Evolutionary conservation across 2,888 invertebrate genomes (phyloP).

Genomic region (Lingula anatina): DNA sequence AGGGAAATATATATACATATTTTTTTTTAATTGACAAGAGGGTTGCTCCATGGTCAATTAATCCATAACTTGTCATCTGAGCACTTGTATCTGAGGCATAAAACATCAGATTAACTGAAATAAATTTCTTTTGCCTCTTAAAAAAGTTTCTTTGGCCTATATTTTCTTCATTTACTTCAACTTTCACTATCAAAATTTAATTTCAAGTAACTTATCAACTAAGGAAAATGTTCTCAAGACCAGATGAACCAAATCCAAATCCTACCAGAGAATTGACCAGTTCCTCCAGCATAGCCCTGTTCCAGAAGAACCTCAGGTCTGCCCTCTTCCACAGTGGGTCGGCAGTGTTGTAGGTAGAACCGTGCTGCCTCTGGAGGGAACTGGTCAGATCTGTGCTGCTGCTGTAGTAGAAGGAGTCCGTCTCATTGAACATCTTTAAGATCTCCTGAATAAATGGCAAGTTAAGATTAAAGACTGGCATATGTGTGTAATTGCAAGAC

Average conservation of each 20-base stretch:
- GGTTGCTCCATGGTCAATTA: too few species aligned
- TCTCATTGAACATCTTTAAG: constrained; percentile 87
- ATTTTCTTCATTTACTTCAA: too few species aligned
- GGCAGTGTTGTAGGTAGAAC: constrained; percentile 13
- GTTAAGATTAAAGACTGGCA: background rate
- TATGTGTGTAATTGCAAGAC: background rate
- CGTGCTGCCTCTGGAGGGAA: constrained; percentile 67
- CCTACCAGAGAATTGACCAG: constrained; percentile 32
- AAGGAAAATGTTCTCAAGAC: too few species aligned
- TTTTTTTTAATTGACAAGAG: too few species aligned
- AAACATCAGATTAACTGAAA: too few species aligned
- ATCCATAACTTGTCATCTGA: too few species aligned
- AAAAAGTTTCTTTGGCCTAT: too few species aligned
- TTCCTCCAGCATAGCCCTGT: constrained; percentile 78
- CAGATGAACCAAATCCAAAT: too few species aligned
- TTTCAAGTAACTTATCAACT: too few species aligned
- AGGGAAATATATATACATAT: constrained; percentile 22
- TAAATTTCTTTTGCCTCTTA: too few species aligned
- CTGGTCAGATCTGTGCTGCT: constrained; percentile 83
- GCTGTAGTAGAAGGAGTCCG: constrained; percentile 89
- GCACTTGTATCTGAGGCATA: too few species aligned
- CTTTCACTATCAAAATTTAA: too few species aligned
- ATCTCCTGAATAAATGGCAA: constrained; percentile 63
- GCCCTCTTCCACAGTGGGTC: constrained; percentile 64
- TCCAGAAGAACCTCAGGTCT: constrained; percentile 97